Percentiles rank a stretch among this genome's conserved stretches.
Conservation (phyloP, 2,888 invertebrate genomes). For the Andricus quercusramuli region DNA sequence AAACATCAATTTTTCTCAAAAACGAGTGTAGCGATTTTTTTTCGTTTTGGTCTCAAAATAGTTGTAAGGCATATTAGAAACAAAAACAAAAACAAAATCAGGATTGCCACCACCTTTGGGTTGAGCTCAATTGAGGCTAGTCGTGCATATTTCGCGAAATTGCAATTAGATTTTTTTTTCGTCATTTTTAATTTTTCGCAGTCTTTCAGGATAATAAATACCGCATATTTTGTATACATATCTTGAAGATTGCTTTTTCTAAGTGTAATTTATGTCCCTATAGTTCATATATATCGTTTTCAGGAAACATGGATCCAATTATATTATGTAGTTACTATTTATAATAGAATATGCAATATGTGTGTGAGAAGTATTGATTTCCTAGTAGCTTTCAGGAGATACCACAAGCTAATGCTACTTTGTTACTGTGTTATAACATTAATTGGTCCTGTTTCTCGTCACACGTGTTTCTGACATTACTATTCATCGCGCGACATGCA, state of each 20-base stretch:
- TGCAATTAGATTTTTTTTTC: too few species aligned
- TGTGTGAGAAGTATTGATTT: constrained; percentile 35
- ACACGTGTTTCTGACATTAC: constrained; percentile 44
- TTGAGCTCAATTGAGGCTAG: too few species aligned
- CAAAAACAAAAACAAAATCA: too few species aligned
- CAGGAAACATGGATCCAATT: constrained; percentile 11
- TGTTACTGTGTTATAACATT: constrained; percentile 27
- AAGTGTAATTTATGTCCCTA: background rate
- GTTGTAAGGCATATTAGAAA: too few species aligned
- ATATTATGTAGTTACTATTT: constrained; percentile 20
- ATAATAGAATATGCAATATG: constrained; percentile 31
- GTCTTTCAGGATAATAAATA: too few species aligned
- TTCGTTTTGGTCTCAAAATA: too few species aligned
- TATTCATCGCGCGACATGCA: constrained; percentile 45
- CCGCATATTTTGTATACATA: background rate
- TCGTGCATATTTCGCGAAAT: too few species aligned
- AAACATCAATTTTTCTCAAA: too few species aligned
- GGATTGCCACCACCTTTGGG: too few species aligned
- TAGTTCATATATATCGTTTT: background rate
- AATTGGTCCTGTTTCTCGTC: constrained; percentile 44
- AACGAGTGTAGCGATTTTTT: too few species aligned
- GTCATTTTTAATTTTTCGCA: too few species aligned
- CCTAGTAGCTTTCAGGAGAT: constrained; percentile 23
- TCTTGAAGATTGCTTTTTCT: background rate
- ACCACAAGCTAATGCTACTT: constrained; percentile 40